Percentiles rank a stretch among this genome's conserved stretches.
phyloP scores from a whole-genome alignment of 1,140 invertebrate species.

The Penaeus indicus region DNA sequence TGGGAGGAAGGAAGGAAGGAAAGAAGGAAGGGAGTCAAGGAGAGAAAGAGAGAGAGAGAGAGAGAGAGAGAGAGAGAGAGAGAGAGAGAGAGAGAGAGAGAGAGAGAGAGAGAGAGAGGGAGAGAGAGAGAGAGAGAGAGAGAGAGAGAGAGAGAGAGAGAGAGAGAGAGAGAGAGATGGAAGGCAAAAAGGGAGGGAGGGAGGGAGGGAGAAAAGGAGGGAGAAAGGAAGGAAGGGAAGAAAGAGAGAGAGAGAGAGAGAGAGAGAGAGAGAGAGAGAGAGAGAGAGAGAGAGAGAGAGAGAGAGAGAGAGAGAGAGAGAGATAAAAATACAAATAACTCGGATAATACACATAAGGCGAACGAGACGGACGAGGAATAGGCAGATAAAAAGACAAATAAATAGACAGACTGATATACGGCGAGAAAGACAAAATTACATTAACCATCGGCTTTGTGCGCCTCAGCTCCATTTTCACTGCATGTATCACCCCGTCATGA shows the following conservation, averaged over 20 bases:
- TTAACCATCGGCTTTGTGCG: too few species aligned
- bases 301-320: constrained; percentile 29
- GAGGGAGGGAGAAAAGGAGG: not conserved
- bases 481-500: too few species aligned
- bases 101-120: not conserved
- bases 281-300: constrained; percentile 31
- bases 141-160: not conserved
- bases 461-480: too few species aligned
- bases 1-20: not conserved
- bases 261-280: constrained; percentile 25
- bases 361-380: too few species aligned
- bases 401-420: too few species aligned
- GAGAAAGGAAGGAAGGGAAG: not conserved
- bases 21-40: not conserved
- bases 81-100: not conserved
- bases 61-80: not conserved
- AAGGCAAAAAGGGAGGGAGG: not conserved
- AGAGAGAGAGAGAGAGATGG: not conserved
- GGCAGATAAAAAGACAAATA: too few species aligned
- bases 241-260: constrained; percentile 32
- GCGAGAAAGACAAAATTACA: too few species aligned
- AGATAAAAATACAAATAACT: not conserved
- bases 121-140: not conserved
- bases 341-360: too few species aligned
- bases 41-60: not conserved